These are phyloP conservation scores for Fabriciana adippe DNA, from an alignment of 2,888 invertebrate species.

Conservation along the genomic window DNA sequence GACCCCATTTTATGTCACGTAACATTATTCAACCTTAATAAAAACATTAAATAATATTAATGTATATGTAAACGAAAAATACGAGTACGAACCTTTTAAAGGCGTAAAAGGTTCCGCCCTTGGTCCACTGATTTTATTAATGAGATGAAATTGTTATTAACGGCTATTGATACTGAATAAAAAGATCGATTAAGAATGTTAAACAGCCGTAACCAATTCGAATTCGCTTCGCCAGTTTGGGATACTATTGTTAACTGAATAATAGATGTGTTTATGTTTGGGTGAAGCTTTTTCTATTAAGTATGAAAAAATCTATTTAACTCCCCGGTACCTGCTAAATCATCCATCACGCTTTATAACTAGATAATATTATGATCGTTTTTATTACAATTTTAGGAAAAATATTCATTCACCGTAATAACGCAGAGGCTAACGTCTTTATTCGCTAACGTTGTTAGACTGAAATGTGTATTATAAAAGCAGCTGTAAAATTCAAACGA, in stretches of 20 bases:
- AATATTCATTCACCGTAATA: conserved; percentile 23
- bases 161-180: conserved; percentile 61
- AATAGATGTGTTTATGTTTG: conserved; percentile 78
- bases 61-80: conserved; percentile 57
- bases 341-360: conserved; percentile 76
- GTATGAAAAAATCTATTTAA: conserved; percentile 53
- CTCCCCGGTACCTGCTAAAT: conserved; percentile 69
- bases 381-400: conserved; percentile 34
- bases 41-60: conserved; percentile 68
- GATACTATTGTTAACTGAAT: conserved; percentile 67
- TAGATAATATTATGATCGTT: conserved; percentile 63
- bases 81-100: conserved; percentile 49
- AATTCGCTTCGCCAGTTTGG: conserved; percentile 71
- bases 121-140: conserved; percentile 72
- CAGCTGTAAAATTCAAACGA: conserved; percentile 28
- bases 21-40: conserved; percentile 56
- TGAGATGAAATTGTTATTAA: conserved; percentile 76
- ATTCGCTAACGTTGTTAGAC: conserved; percentile 72
- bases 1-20: conserved; percentile 44
- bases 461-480: conserved; percentile 37
- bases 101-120: conserved; percentile 65
- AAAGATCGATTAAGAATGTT: conserved; percentile 77
- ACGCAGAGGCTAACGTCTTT: conserved; percentile 61
- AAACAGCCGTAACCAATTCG: conserved; percentile 78
- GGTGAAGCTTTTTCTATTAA: conserved; percentile 61